A percentile compares a stretch with the other conserved stretches of the same genome.
Conservation (phyloP, 2,888 invertebrate genomes). For the Pristionchus arcanus region DNA sequence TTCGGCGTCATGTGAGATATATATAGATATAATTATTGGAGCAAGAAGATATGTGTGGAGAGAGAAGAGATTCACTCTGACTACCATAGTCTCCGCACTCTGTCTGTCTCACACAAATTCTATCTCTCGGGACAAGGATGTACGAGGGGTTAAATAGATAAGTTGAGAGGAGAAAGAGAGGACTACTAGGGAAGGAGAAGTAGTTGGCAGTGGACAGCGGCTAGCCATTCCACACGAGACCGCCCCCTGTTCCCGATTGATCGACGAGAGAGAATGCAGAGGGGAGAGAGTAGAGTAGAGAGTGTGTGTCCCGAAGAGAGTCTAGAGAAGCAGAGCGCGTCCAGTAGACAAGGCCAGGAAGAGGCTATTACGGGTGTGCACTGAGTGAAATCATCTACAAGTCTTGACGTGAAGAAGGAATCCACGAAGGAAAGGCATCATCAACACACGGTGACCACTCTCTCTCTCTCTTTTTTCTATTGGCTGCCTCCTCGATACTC, state of each 20-base stretch:
- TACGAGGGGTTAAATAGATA: conserved; percentile 26
- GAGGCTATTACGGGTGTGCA: neutral
- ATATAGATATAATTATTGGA: neutral
- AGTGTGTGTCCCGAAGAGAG: neutral
- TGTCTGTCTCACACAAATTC: conserved; percentile 6
- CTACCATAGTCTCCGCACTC: conserved; percentile 21
- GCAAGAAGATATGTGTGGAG: neutral
- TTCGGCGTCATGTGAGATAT: neutral
- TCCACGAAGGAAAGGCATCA: neutral
- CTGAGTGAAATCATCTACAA: neutral
- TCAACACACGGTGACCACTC: neutral
- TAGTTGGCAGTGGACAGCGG: conserved; percentile 33
- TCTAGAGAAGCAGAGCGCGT: conserved; percentile 43
- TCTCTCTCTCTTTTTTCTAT: neutral
- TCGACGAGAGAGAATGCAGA: conserved; percentile 45
- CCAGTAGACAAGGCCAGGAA: conserved; percentile 10
- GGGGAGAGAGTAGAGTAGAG: conserved; percentile 17
- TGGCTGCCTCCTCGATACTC: conserved; percentile 38
- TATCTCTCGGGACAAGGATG: conserved; percentile 7
- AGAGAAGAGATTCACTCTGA: conserved; percentile 10
- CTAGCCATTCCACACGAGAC: conserved; percentile 36
- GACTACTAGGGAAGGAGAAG: conserved; percentile 41
- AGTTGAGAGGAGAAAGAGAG: neutral
- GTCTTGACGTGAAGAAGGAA: neutral
- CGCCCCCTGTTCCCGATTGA: conserved; percentile 53